Evolutionary conservation across 2,888 invertebrate genomes (phyloP), one percentile per base, ranked within the genome.

Genomic region (Ryuthela nishihirai): DNA sequence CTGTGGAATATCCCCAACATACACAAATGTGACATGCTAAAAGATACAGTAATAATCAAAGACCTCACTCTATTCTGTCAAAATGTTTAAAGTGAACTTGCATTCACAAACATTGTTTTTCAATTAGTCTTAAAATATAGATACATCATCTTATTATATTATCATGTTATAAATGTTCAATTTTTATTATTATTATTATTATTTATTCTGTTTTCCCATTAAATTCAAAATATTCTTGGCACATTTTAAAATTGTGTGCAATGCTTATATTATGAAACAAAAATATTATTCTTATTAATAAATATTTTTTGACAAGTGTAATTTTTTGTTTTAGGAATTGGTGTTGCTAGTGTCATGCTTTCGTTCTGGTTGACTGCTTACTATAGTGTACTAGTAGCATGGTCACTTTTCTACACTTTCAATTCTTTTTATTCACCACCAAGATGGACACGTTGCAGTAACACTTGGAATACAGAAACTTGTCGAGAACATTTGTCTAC

Each of bases 321-420:
- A 47, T 25, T 44, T 66, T 73, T 65, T 64, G 49, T 78, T 78
- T n/a, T 77, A 93, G 93, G 94, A 70, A 88, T 91, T 67, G 95
- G 94, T 56, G 79, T 95, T 68, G 91, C 92, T 60, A 92, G 91
- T 74, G 92, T 94, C 65, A 85, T 93, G 73, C 88, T 94, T 74
- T 93, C 94, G 67, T 92, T 94, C 78, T 79, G 93, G 72, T 87
- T 95, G 84, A 90, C 92, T 67, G 91, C 93, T 47, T 94, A 94
- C 76, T 94, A 94, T 76, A 92, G 91, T 75, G 90, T 94, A 67
- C 89, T 95, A 74, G 92, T 94, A 75, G 88, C 90, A 61, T 94
- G 94, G 82, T 85, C 90, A 48, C 85, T 93, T 70, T 93, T 89
- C 75, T 94, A 93, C 76, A 87, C 94, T 76, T 89, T 90, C 75